phyloP scores from a whole-genome alignment of 2,113 vertebrate genomes.

The Upupa epops region DNA sequence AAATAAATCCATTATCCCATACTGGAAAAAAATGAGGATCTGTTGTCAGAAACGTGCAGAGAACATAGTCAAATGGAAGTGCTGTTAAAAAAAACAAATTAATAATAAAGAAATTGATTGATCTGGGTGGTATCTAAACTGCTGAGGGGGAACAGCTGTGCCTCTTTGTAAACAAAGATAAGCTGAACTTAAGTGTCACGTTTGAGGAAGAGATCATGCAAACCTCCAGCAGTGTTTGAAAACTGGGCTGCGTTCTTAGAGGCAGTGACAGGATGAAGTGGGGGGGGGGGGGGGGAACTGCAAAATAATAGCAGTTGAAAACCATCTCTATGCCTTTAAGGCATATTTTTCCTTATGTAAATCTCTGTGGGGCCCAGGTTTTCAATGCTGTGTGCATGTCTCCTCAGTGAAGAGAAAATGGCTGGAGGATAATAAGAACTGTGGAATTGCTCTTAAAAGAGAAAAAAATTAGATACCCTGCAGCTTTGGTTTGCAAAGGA shows the following conservation, averaged over 20 bases:
- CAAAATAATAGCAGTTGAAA: background rate
- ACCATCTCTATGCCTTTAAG: background rate
- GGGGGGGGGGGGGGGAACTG: accelerated
- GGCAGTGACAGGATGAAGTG: background rate
- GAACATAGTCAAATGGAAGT: background rate
- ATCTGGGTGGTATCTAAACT: background rate
- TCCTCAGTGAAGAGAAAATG: background rate
- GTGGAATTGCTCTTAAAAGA: background rate
- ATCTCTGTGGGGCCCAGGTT: background rate
- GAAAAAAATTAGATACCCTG: background rate
- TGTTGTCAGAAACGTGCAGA: background rate
- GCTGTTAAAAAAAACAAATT: background rate
- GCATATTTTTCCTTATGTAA: too few species aligned
- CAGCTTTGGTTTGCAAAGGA: background rate
- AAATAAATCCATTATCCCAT: background rate
- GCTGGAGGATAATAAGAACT: background rate
- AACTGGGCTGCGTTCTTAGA: background rate
- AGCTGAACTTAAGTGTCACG: background rate
- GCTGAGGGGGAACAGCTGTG: background rate
- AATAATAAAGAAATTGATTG: background rate
- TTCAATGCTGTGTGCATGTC: background rate
- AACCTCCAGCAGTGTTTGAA: background rate
- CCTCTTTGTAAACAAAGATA: background rate
- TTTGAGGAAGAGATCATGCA: background rate
- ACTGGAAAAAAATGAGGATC: background rate